Percentiles rank a stretch among this genome's conserved stretches.
These are phyloP conservation scores for Pammene aurita DNA, from an alignment of 2,888 invertebrate species.

Conservation along the genomic window DNA sequence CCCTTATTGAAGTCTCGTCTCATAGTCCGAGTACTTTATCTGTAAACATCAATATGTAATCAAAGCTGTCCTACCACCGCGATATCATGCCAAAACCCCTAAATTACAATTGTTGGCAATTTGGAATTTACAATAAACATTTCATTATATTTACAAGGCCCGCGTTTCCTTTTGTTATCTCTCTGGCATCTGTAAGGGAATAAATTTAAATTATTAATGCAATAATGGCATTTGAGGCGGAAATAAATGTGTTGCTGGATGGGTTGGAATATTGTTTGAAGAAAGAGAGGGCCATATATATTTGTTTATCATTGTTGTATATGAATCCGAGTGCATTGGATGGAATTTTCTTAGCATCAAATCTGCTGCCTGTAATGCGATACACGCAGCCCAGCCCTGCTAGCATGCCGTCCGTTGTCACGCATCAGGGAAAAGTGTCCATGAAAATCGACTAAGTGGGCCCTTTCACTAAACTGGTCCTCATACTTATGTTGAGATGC, in stretches of 20 bases:
- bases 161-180: slow-evolving; percentile 67
- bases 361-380: too few species aligned
- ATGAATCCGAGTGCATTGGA: too few species aligned
- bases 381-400: too few species aligned
- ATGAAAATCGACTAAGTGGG: too few species aligned
- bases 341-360: too few species aligned
- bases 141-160: slow-evolving; percentile 56
- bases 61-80: neutral
- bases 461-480: too few species aligned
- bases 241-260: slow-evolving; percentile 14
- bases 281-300: neutral
- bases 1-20: too few species aligned
- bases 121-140: slow-evolving; percentile 52
- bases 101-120: slow-evolving; percentile 47
- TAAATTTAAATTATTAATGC: slow-evolving; percentile 41
- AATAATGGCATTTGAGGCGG: slow-evolving; percentile 33
- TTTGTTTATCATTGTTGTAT: neutral
- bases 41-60: too few species aligned
- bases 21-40: too few species aligned
- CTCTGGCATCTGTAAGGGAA: slow-evolving; percentile 70
- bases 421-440: too few species aligned
- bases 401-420: too few species aligned
- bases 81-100: slow-evolving; percentile 31
- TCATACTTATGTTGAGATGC: too few species aligned
- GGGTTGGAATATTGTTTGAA: slow-evolving; percentile 19